phyloP scores from a whole-genome alignment of 1,140 invertebrate genomes.

The Polyergus mexicanus region DNA sequence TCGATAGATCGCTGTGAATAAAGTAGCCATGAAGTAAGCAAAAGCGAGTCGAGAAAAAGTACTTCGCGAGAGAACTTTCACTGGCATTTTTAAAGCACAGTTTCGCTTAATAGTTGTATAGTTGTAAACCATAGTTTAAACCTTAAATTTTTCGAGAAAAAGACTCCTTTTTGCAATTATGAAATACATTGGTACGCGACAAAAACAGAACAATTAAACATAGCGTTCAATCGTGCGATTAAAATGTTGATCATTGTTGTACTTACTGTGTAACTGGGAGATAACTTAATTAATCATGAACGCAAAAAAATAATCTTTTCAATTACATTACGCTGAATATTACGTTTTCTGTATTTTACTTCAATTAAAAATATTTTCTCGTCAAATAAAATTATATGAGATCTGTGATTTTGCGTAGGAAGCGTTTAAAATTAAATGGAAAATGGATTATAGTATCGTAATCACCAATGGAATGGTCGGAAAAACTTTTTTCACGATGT shows the following conservation, averaged over 20 bases:
- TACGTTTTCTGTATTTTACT: neutral
- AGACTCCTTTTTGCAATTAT: too few relatives aligned
- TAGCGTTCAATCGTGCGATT: neutral
- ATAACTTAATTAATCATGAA: slow-evolving; percentile 1
- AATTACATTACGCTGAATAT: neutral
- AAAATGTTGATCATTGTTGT: neutral
- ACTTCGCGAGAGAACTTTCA: neutral
- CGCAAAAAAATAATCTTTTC: neutral
- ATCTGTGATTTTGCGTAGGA: neutral
- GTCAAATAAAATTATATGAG: slow-evolving; percentile 1
- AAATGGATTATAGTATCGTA: slow-evolving; percentile 28
- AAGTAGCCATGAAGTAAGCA: neutral
- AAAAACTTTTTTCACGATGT: slow-evolving; percentile 17
- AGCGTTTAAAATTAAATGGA: slow-evolving; percentile 17
- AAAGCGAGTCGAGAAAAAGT: neutral
- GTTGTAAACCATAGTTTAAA: neutral
- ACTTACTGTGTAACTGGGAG: neutral
- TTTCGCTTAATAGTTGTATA: neutral
- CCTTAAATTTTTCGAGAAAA: neutral
- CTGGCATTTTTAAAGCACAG: slow-evolving; percentile 6
- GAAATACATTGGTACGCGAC: too few relatives aligned
- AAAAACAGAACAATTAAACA: neutral
- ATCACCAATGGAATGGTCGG: slow-evolving; percentile 17
- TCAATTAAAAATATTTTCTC: slow-evolving; percentile 37
- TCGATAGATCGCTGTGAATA: neutral